These are phyloP conservation scores for Semnornis frantzii DNA, from an alignment of 2,113 vertebrate species.

Conservation along the genomic window DNA sequence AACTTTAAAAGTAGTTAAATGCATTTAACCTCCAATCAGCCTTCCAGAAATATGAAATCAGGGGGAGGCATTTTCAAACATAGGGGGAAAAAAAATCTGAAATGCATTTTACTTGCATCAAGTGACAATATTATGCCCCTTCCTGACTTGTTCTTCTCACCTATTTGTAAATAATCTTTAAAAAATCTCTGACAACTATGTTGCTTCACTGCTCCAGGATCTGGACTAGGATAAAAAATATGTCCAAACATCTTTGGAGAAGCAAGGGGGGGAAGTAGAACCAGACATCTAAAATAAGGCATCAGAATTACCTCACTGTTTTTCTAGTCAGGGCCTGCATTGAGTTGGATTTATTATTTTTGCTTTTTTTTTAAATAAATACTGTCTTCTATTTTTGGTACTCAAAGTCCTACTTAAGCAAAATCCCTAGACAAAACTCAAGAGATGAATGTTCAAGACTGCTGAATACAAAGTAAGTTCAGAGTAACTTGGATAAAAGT, in stretches of 20 bases:
- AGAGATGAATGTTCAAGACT: slow-evolving; percentile 36
- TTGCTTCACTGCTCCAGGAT: not conserved
- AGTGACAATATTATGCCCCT: not conserved
- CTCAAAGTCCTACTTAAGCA: slow-evolving; percentile 40
- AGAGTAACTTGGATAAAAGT: slow-evolving; percentile 48
- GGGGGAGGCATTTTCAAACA: not conserved
- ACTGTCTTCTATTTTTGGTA: slow-evolving; percentile 26
- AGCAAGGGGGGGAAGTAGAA: not conserved
- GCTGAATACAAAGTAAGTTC: slow-evolving; percentile 61
- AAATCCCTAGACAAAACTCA: slow-evolving; percentile 60
- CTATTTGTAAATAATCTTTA: not conserved
- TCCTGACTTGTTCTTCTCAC: not conserved
- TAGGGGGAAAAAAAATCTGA: not conserved
- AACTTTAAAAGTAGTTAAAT: not conserved
- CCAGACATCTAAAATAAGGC: not conserved
- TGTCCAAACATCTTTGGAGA: not conserved
- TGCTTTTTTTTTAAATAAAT: not conserved
- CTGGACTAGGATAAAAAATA: not conserved
- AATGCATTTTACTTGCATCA: not conserved
- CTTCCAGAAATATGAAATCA: not conserved
- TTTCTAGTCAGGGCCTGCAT: not conserved
- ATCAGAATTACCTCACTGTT: not conserved
- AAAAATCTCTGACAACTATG: not conserved
- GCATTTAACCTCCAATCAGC: not conserved
- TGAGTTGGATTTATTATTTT: not conserved